Percentiles rank a stretch among this genome's conserved stretches.
phyloP scores from a whole-genome alignment of 1,140 invertebrate species.

The Danaus plexippus region DNA sequence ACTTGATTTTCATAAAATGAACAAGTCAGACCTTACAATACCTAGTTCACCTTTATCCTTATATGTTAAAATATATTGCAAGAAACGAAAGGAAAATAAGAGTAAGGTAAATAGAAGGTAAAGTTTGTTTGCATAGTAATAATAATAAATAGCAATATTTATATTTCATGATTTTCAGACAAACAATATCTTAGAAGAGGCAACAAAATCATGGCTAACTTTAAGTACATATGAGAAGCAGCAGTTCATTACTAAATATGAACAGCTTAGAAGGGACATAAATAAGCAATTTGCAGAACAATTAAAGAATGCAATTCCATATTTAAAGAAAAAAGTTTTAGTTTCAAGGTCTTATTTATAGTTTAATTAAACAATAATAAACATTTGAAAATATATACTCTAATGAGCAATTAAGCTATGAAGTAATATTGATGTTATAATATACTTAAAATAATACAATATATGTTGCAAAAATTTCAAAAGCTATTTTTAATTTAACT shows the following conservation, averaged over 20 bases:
- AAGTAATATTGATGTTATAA: too few relatives aligned
- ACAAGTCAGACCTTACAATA: too few relatives aligned
- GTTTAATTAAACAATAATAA: too few relatives aligned
- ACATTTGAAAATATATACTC: too few relatives aligned
- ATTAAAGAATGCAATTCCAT: conserved; percentile 30
- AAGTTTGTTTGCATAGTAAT: background rate
- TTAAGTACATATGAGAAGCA: conserved; percentile 34
- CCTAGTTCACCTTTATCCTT: too few relatives aligned
- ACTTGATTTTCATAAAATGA: too few relatives aligned
- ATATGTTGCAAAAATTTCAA: too few relatives aligned
- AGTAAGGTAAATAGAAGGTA: conserved; percentile 14
- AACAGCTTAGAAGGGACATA: conserved; percentile 23
- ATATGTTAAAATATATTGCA: too few relatives aligned
- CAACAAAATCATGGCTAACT: conserved; percentile 40
- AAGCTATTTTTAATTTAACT: too few relatives aligned
- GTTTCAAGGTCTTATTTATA: background rate
- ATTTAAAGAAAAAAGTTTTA: conserved; percentile 28
- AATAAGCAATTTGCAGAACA: conserved; percentile 27
- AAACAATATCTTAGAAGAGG: conserved; percentile 23
- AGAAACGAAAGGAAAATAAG: conserved; percentile 3
- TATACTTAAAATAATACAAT: too few relatives aligned
- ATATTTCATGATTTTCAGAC: conserved; percentile 18
- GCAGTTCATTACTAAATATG: conserved; percentile 28
- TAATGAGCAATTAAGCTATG: too few relatives aligned
- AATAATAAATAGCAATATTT: background rate